phyloP scores from a whole-genome alignment of 2,888 invertebrate species.

The Rhagonycha fulva region DNA sequence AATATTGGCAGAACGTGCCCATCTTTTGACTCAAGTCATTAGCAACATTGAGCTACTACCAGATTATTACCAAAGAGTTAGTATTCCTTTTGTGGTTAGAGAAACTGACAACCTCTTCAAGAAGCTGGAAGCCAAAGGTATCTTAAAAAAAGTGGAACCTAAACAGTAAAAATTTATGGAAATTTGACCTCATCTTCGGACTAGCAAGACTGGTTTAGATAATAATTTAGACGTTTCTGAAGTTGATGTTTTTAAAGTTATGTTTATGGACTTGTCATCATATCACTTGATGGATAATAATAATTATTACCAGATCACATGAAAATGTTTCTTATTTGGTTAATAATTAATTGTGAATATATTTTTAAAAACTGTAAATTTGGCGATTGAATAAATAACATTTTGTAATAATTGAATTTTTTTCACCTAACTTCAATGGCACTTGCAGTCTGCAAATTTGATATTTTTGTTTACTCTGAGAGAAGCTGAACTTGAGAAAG shows the following conservation, averaged over 20 bases:
- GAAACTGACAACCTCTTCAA: conserved; percentile 76
- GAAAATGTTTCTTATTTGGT: conserved; percentile 63
- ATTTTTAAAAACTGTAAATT: background rate
- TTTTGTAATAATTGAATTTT: background rate
- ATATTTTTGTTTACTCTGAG: too few species aligned
- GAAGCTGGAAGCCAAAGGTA: conserved; percentile 64
- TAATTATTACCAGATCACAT: conserved; percentile 60
- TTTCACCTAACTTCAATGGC: too few species aligned
- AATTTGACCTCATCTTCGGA: conserved; percentile 62
- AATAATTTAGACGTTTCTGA: conserved; percentile 59
- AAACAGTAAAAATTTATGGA: conserved; percentile 56
- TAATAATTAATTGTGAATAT: background rate
- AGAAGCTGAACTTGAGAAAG: too few species aligned
- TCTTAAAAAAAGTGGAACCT: conserved; percentile 49
- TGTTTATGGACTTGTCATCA: conserved; percentile 61
- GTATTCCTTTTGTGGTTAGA: conserved; percentile 78
- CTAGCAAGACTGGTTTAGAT: conserved; percentile 57
- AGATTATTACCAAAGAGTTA: conserved; percentile 83
- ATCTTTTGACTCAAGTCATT: conserved; percentile 86
- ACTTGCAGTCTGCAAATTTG: too few species aligned
- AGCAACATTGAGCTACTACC: conserved; percentile 82
- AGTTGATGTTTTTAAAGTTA: conserved; percentile 62
- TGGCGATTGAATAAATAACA: background rate
- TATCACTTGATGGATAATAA: conserved; percentile 60
- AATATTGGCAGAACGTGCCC: conserved; percentile 82